These are phyloP conservation scores for Clinocottus analis DNA, from an alignment of 2,113 vertebrate species.

Conservation along the genomic window DNA sequence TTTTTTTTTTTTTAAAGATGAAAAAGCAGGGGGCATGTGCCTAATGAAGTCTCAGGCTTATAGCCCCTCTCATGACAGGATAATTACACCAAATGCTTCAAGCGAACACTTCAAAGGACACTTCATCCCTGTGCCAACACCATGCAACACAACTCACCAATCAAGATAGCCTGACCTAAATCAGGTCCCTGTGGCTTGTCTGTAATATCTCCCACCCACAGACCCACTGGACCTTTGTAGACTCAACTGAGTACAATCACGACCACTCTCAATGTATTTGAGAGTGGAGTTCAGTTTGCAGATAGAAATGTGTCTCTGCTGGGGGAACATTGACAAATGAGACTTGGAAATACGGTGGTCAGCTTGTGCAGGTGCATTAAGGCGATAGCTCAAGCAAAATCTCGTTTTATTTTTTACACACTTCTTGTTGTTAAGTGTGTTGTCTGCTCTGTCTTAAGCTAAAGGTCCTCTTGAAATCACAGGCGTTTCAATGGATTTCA, in stretches of 20 bases:
- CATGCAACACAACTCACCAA: slow-evolving; percentile 73
- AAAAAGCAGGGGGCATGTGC: slow-evolving; percentile 76
- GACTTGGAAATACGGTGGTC: no score
- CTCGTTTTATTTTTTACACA: not conserved
- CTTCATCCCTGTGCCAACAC: slow-evolving; percentile 74
- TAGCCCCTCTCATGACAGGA: slow-evolving; percentile 79
- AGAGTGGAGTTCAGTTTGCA: not conserved
- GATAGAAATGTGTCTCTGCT: slow-evolving; percentile 22
- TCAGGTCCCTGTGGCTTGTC: slow-evolving; percentile 57
- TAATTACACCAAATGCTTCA: slow-evolving; percentile 82
- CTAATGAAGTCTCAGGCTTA: slow-evolving; percentile 80
- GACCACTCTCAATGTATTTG: slow-evolving; percentile 12
- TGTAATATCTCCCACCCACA: slow-evolving; percentile 42
- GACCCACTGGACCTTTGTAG: slow-evolving; percentile 45
- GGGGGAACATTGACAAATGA: slow-evolving; percentile 5
- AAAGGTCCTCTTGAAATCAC: not conserved
- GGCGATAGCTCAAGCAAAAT: not conserved
- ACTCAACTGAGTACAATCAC: slow-evolving; percentile 38
- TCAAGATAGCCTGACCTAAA: slow-evolving; percentile 78
- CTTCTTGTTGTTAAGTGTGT: not conserved
- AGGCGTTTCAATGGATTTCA: not conserved
- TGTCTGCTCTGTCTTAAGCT: not conserved
- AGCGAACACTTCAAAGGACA: slow-evolving; percentile 82
- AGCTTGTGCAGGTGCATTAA: not conserved
- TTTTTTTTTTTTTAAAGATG: slow-evolving; percentile 69